Evolutionary conservation across 2,888 invertebrate species (phyloP), one percentile per base, ranked within the genome.

Genomic region (Melinopterus prodromus): DNA sequence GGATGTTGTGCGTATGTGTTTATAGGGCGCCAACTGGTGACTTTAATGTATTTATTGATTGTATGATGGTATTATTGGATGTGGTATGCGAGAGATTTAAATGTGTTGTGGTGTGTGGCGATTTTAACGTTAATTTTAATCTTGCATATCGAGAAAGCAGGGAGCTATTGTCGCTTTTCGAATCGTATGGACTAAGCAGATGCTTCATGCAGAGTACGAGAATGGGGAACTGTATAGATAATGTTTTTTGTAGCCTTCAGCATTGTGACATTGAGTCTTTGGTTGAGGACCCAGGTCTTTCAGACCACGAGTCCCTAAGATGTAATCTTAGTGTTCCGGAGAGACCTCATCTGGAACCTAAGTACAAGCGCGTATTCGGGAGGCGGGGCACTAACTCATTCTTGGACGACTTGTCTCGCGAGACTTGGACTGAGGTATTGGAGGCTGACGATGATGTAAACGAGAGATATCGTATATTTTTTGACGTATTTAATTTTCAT

Each of bases 191-290:
- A 53, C 53, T 53, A 53, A 53, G 53, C 53, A 53, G 53, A 53
- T 53, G 53, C 53, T 53, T 53, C 53, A 53, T 53, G 53, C 53
- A 53, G 53, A 53, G 53, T 53, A 53, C 53, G 12, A 53, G 53
- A 12, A 53, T 9, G 53, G 53, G 53, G 53, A 53, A 53, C 53
- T 53, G 53, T 12, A 53, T 53, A 53, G 53, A 53, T 53, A 53
- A 53, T 53, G 53, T 53, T 53, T 53, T 53, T 53, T 53, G 53
- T 53, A 53, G 53, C 53, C 53, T 53, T 53, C 53, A 53, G 53
- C 53, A 7, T 1, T 53, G 53, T 53, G 53, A 53, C 5, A 12
- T 53, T 7, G 53, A 53, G 53, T 53, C 53, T 12, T 53, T 12
- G 53, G 53, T 7, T 53, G 53, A 53, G 53, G 53, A 53, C 12